Evolutionary conservation across 2,113 vertebrate genomes (phyloP), one percentile per base, ranked within the genome.

Genomic region (Oophaga pumilio): DNA sequence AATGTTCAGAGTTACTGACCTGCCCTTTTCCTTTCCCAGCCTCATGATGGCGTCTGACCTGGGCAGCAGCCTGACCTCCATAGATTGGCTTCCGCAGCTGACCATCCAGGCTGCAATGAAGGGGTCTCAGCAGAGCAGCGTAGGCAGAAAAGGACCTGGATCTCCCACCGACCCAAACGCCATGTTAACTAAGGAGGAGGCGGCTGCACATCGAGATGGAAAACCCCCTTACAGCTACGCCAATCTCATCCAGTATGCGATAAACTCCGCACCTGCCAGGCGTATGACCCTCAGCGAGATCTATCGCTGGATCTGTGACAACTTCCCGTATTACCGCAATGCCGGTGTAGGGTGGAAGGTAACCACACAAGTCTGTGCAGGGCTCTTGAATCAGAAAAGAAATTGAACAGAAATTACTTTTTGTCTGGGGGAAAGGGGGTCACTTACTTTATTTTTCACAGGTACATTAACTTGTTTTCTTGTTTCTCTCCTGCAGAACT

Each of bases 221-320:
- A 99, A 99, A 79, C 98, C 98, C 15, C 96, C 97, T 3, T 98
- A 99, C 92, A 99, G 98, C 94, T 99, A 99, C 0, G 98, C 98
- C 91, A 98, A 97, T 13, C 94, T 99, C 88, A 99, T 99, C 81
- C 97, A 97, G 66, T 99, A 98, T 79, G 98, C 98, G 77, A 99
- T 99, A 92, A 96, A 96, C 59, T 96, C 97, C 0, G 96, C 97
- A 10, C 97, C 97, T 6, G 96, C 96, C 92, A 97, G 95, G 94
- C 97, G 97, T 93, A 94, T 98, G 95, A 99, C 98, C 0, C 92
- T 99, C 86, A 99, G 97, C 50, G 98, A 99, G 92, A 99, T 99
- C 89, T 99, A 99, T 93, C 98, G 97, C 88, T 99, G 98, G 98
- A 99, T 99, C 93, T 99, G 97, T 24, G 96, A 98, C 89, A 97